Evolutionary conservation across 1,140 invertebrate species (phyloP).

Genomic region (Pygmarrhopalites habei): DNA sequence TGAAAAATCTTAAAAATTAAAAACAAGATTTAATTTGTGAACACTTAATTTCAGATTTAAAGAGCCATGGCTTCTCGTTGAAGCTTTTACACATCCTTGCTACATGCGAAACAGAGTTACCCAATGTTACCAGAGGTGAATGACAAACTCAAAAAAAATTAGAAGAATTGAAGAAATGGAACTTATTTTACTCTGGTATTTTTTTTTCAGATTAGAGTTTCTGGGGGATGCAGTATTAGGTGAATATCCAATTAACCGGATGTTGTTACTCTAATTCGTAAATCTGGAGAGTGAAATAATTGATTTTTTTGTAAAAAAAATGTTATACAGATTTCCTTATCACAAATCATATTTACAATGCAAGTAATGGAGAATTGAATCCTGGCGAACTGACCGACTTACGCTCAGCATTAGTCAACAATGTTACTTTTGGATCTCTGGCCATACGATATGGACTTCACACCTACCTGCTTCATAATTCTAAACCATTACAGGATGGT

Average conservation of each 20-base stretch:
- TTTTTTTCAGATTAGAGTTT: conserved; percentile 87
- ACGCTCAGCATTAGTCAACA: conserved; percentile 88
- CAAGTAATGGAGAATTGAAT: conserved; percentile 51
- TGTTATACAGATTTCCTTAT: conserved; percentile 70
- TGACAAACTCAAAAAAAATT: too few species aligned
- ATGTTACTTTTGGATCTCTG: conserved; percentile 83
- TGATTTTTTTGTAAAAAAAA: background rate
- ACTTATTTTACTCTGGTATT: too few species aligned
- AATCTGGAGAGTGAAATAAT: too few species aligned
- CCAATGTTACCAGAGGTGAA: conserved; percentile 90
- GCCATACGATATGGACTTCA: conserved; percentile 77
- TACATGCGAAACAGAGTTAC: conserved; percentile 77
- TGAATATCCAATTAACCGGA: conserved; percentile 37
- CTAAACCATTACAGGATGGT: conserved; percentile 56
- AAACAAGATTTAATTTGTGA: too few species aligned
- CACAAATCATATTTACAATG: conserved; percentile 77
- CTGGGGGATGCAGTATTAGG: conserved; percentile 86
- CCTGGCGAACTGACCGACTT: conserved; percentile 86
- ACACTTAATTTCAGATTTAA: background rate
- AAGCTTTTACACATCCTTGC: conserved; percentile 89
- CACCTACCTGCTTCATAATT: conserved; percentile 58
- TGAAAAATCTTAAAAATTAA: too few species aligned
- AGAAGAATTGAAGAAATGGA: too few species aligned
- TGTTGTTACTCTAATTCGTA: too few species aligned
- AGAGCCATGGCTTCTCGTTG: conserved; percentile 50